Percentiles rank a stretch among this genome's conserved stretches.
phyloP scores from a whole-genome alignment of 2,888 invertebrate genomes.

The Lingula anatina region DNA sequence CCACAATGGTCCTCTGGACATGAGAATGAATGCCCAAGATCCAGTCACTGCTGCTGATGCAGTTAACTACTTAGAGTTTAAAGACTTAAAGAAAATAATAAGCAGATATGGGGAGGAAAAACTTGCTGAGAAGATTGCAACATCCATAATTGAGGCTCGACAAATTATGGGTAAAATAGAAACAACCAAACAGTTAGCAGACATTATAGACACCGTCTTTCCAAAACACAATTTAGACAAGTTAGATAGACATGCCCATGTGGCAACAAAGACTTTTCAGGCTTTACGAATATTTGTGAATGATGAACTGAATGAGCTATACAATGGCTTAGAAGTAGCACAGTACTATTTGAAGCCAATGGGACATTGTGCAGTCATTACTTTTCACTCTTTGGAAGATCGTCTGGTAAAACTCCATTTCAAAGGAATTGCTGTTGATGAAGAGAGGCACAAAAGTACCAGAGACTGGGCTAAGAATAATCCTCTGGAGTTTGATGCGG shows the following conservation, averaged over 20 bases:
- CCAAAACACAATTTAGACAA: conserved; percentile 63
- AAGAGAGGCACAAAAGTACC: conserved; percentile 18
- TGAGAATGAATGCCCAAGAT: conserved; percentile 87
- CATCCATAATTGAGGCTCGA: conserved; percentile 78
- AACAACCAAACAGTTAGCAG: conserved; percentile 78
- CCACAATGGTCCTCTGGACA: conserved; percentile 79
- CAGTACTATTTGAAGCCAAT: conserved; percentile 68
- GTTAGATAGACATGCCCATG: conserved; percentile 69
- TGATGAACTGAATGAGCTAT: conserved; percentile 91
- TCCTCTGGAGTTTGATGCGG: conserved; percentile 59
- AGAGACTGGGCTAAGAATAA: conserved; percentile 60
- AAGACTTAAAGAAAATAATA: conserved; percentile 75
- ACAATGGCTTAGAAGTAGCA: conserved; percentile 77
- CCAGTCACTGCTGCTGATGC: conserved; percentile 83
- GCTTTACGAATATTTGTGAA: conserved; percentile 93
- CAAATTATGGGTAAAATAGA: conserved; percentile 69
- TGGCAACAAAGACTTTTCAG: conserved; percentile 88
- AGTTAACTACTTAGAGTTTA: conserved; percentile 71
- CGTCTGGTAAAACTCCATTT: conserved; percentile 87
- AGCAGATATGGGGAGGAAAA: conserved; percentile 90
- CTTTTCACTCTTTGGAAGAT: conserved; percentile 92
- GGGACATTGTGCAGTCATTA: conserved; percentile 75
- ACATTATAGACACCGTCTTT: conserved; percentile 59
- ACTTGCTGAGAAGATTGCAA: conserved; percentile 74
- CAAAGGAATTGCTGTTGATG: conserved; percentile 40